Evolutionary conservation across 2,888 invertebrate genomes (phyloP).

Genomic region (Perizoma affinitatum): DNA sequence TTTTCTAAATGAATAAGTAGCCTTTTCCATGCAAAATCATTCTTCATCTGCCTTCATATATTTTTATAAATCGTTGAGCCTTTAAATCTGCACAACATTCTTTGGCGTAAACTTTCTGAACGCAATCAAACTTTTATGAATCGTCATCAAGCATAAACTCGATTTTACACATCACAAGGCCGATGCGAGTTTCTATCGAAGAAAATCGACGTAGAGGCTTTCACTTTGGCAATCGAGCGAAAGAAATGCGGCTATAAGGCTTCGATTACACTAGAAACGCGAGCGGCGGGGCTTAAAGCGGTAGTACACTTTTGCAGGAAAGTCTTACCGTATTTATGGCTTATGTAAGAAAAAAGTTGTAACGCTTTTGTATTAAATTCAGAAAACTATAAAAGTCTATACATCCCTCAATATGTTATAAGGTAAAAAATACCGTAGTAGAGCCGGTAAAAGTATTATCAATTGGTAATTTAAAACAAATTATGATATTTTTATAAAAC

Average conservation of each 20-base stretch:
- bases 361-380: too few relatives aligned
- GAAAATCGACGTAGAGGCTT: constrained; percentile 39
- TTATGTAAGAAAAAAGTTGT: too few relatives aligned
- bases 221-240: constrained; percentile 40
- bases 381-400: too few relatives aligned
- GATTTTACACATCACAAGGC: constrained; percentile 49
- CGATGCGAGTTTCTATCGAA: constrained; percentile 37
- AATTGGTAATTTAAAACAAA: too few relatives aligned
- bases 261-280: constrained; percentile 6
- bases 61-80: constrained; percentile 1
- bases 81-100: constrained; percentile 26
- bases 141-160: constrained; percentile 41
- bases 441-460: too few relatives aligned
- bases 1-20: too few relatives aligned
- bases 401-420: too few relatives aligned
- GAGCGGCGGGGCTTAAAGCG: neutral
- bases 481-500: too few relatives aligned
- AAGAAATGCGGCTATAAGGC: constrained; percentile 35
- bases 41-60: constrained; percentile 31
- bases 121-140: constrained; percentile 42
- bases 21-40: too few relatives aligned
- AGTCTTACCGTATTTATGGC: neutral
- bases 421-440: too few relatives aligned
- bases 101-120: constrained; percentile 32
- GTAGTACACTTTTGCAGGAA: constrained; percentile 1